Evolutionary conservation across 2,888 invertebrate species (phyloP), one percentile per base, ranked within the genome.

Genomic region (Silvanus unidentatus): DNA sequence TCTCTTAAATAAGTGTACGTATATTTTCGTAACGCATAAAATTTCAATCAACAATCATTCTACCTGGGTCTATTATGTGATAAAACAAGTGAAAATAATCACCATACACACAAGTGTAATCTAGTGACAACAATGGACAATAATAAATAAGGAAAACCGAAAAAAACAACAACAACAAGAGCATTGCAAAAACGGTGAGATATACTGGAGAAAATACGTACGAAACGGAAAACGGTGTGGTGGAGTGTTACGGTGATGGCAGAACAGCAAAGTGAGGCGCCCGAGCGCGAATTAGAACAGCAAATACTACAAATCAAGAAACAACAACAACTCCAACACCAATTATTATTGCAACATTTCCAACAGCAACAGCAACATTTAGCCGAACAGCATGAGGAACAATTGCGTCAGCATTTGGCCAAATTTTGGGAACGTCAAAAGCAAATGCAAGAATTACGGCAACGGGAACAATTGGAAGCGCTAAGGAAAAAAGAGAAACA

Each of bases 371-470:
- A 89, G 63, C 88, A 92, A 69, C 90, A 92, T 73, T 77, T 94
- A 50, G 89, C 89, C 56, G 84, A 91, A 71, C 85, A 92, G 68
- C 93, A 94, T 73, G 89, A 93, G 73, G 85, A 90, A 65, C 91
- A 93, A 73, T 77, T 93, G 61, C 79, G 87, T 73, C 89, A 89
- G 69, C 90, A 91, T 72, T 80, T 91, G 66, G 89, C 91, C 76
- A 84, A 93, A 83, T 80, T 91, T 71, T 89, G 92, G 84, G 93
- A 94, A 73, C 88, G 93, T 73, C 88, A 90, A 75, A 88, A 88
- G 68, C 88, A 89, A 69, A 77, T 87, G 59, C 81, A 86, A 70
- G 77, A 78, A 62, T 71, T 77, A 49, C 78, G 84, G 62, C 89
- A 92, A 71, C 79, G 90, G 50, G 90, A 92, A 68, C 77, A 85